Evolutionary conservation across 2,888 invertebrate genomes (phyloP).

Genomic region (Serripes groenlandicus): DNA sequence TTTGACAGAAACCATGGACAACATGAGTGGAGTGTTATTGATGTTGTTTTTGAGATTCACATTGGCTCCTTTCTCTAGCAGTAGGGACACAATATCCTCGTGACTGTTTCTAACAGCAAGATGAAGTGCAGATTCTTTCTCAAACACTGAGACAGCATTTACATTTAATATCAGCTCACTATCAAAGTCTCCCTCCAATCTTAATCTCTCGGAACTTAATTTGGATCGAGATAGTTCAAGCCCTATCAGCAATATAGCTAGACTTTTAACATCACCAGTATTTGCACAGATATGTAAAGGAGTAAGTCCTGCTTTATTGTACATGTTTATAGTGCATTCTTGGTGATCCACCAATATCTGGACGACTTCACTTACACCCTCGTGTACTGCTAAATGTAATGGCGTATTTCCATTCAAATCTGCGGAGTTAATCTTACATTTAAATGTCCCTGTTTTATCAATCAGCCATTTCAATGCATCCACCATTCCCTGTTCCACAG

Average conservation of each 20-base stretch:
- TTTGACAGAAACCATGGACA: slow-evolving; percentile 55
- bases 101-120: slow-evolving; percentile 65
- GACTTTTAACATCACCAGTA: slow-evolving; percentile 54
- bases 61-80: slow-evolving; percentile 73
- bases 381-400: slow-evolving; percentile 68
- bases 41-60: slow-evolving; percentile 73
- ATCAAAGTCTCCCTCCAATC: slow-evolving; percentile 23
- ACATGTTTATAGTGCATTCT: slow-evolving; percentile 53
- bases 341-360: slow-evolving; percentile 53
- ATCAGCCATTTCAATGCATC: slow-evolving; percentile 67
- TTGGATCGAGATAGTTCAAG: no score
- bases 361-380: slow-evolving; percentile 57
- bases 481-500: slow-evolving; percentile 61
- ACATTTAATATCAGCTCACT: slow-evolving; percentile 55
- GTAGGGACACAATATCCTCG: slow-evolving; percentile 63
- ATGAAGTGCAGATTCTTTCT: slow-evolving; percentile 65
- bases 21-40: slow-evolving; percentile 70
- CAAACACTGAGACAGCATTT: slow-evolving; percentile 53
- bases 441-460: slow-evolving; percentile 25
- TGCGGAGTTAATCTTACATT: slow-evolving; percentile 63
- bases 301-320: slow-evolving; percentile 63
- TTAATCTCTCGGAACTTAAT: background rate
- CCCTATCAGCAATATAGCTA: slow-evolving; percentile 42
- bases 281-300: slow-evolving; percentile 66
- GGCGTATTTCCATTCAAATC: slow-evolving; percentile 68